phyloP scores from a whole-genome alignment of 2,888 invertebrate species.

The Folsomia manolachei region DNA sequence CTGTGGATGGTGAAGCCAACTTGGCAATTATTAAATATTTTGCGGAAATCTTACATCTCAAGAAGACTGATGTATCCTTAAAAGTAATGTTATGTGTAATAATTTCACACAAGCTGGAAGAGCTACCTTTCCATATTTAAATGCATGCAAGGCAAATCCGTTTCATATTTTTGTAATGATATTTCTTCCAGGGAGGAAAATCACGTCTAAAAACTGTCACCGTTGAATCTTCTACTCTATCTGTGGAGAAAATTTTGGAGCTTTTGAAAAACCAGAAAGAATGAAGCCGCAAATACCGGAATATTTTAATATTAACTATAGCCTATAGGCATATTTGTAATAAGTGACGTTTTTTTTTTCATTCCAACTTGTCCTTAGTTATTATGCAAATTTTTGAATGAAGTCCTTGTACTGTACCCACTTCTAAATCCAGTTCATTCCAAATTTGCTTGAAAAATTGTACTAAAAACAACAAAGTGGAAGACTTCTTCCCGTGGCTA shows the following conservation, averaged over 20 bases:
- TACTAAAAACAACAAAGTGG: too few relatives aligned
- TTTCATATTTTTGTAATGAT: not conserved
- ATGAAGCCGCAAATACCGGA: too few relatives aligned
- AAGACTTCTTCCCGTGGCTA: too few relatives aligned
- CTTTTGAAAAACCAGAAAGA: conserved; percentile 22
- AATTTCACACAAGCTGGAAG: not conserved
- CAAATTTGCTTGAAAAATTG: too few relatives aligned
- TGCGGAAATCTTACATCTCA: conserved; percentile 65
- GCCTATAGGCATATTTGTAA: too few relatives aligned
- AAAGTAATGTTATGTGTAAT: conserved; percentile 60
- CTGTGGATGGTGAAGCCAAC: conserved; percentile 77
- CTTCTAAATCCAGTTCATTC: too few relatives aligned
- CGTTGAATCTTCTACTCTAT: conserved; percentile 24
- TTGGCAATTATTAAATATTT: conserved; percentile 70
- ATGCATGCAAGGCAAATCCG: not conserved
- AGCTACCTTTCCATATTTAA: not conserved
- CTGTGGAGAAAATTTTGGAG: conserved; percentile 17
- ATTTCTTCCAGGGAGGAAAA: conserved; percentile 58
- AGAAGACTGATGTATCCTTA: conserved; percentile 68
- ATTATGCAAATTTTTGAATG: too few relatives aligned
- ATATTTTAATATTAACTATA: too few relatives aligned
- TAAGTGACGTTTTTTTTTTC: too few relatives aligned
- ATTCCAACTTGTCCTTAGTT: too few relatives aligned
- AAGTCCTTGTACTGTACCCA: too few relatives aligned
- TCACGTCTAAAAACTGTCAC: conserved; percentile 61